Percentiles rank a stretch among this genome's conserved stretches.
Conservation (phyloP, 1,140 invertebrate species). For the Oryctes rhinoceros region DNA sequence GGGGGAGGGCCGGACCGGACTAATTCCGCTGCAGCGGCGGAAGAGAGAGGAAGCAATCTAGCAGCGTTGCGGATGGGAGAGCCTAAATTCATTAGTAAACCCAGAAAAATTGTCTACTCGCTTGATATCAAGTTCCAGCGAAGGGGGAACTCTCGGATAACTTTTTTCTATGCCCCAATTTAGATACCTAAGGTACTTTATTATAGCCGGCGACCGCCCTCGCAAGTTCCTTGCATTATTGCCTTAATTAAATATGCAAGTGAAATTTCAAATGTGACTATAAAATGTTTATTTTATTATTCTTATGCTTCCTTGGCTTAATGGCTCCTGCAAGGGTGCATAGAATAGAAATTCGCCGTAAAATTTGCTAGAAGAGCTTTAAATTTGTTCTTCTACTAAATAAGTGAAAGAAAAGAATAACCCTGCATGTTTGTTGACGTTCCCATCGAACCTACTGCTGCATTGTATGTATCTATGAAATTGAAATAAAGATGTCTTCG, state of each 20-base stretch:
- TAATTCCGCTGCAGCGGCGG: conserved; percentile 54
- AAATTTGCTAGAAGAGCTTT: background rate
- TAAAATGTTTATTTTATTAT: conserved; percentile 33
- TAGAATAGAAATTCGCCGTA: background rate
- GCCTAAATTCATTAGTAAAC: conserved; percentile 59
- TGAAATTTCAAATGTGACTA: conserved; percentile 19
- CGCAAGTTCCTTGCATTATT: conserved; percentile 18
- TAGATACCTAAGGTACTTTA: conserved; percentile 24
- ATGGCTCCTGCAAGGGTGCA: background rate
- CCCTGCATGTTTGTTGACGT: too few species aligned
- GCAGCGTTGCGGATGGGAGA: conserved; percentile 46
- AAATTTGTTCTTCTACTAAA: too few species aligned
- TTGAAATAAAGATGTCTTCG: too few species aligned
- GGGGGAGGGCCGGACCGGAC: conserved; percentile 45
- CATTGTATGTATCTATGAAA: too few species aligned
- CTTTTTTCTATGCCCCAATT: conserved; percentile 28
- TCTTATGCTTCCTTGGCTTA: background rate
- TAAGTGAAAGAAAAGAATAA: too few species aligned
- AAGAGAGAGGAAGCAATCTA: conserved; percentile 52
- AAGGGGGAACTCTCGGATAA: conserved; percentile 40
- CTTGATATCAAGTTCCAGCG: conserved; percentile 49
- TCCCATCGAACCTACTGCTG: too few species aligned
- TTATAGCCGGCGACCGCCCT: background rate
- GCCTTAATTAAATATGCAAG: conserved; percentile 34
- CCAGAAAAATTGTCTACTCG: conserved; percentile 57